A percentile compares a stretch with the other conserved stretches of the same genome.
These are phyloP conservation scores for Lasioglossum zephyrum DNA, from an alignment of 2,888 invertebrate genomes.

Conservation along the genomic window DNA sequence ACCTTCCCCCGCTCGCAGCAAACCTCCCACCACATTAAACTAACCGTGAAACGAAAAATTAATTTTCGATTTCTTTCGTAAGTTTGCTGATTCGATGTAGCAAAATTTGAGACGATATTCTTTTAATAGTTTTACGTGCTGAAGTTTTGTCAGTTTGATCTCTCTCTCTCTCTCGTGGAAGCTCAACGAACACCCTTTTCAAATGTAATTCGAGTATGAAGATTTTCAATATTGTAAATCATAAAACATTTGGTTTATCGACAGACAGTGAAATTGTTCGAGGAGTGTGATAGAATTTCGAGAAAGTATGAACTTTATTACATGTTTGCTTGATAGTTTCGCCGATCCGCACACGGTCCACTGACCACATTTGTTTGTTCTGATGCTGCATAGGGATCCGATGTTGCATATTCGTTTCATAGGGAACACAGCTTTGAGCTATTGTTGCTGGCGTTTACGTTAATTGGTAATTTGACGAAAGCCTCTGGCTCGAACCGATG, in stretches of 20 bases:
- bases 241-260: background rate
- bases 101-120: background rate
- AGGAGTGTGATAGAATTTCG: background rate
- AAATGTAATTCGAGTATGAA: background rate
- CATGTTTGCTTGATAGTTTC: background rate
- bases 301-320: background rate
- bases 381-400: conserved; percentile 45
- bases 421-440: conserved; percentile 78
- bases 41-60: conserved; percentile 12
- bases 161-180: too few relatives aligned
- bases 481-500: conserved; percentile 66
- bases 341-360: background rate
- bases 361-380: conserved; percentile 46
- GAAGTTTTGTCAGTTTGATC: background rate
- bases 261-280: background rate
- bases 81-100: background rate
- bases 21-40: background rate
- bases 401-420: conserved; percentile 54
- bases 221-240: background rate
- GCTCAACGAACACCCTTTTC: too few relatives aligned
- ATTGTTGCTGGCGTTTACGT: conserved; percentile 78
- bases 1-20: background rate
- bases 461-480: conserved; percentile 79
- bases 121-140: background rate
- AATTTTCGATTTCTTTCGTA: background rate